Evolutionary conservation across 2,888 invertebrate genomes (phyloP), one percentile per base, ranked within the genome.

Genomic region (Ceramica pisi): DNA sequence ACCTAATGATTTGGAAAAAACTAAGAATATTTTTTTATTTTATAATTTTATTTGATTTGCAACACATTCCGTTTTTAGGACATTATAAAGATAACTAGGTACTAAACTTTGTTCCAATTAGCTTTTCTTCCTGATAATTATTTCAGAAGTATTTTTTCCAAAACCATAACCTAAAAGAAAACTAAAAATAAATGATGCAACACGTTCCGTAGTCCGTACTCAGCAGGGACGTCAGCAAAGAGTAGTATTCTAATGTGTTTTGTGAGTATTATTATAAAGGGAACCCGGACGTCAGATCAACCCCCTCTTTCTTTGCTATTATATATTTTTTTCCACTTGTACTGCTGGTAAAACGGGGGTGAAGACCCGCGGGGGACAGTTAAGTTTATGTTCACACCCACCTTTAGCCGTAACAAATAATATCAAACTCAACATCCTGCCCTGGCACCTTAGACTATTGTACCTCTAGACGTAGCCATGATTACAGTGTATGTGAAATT

Each of bases 181-280:
- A 75, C 60, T 64, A 75, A 74, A 80, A 65, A 65, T 80, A 80
- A 74, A 74, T 61, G 68, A 64, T 23, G 51, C 56, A 64, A 67
- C 14, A 51, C 74, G 60, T 67, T 79, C 63, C 53, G 55, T 38
- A 51, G 64, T 79, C 63, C 53, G 55, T 38, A 51, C 21, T 69
- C 19, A 55, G 62, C 23, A 44, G 1, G 50, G 57, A 23, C 38
- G 65, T 38, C 23, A 46, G 5, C n/a, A n/a, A n/a, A n/a, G n/a
- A n/a, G n/a, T n/a, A n/a, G n/a, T n/a, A n/a, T n/a, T n/a, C n/a
- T n/a, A n/a, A n/a, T n/a, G n/a, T n/a, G n/a, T n/a, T n/a, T n/a
- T n/a, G n/a, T n/a, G n/a, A n/a, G n/a, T n/a, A n/a, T n/a, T n/a
- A n/a, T n/a, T n/a, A n/a, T n/a, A n/a, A n/a, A n/a, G n/a, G n/a